phyloP scores from a whole-genome alignment of 2,888 invertebrate species.

The Archaeoteleia sp. region DNA sequence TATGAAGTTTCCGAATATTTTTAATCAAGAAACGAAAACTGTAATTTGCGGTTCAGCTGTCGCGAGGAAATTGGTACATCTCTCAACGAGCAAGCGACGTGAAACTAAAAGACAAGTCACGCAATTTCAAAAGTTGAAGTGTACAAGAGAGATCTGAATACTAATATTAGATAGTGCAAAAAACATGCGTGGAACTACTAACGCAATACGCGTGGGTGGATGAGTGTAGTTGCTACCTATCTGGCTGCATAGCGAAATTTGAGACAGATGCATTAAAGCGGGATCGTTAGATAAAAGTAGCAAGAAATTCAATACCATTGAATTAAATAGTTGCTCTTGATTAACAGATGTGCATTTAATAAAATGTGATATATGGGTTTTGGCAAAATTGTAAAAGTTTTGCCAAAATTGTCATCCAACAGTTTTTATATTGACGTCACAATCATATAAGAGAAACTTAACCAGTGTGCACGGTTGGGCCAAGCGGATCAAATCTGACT shows the following conservation, averaged over 20 bases:
- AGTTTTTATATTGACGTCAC: constrained; percentile 28
- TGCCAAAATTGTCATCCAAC: too few species aligned
- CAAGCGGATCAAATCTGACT: constrained; percentile 85
- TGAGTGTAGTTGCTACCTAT: too few species aligned
- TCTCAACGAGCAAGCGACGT: constrained; percentile 21
- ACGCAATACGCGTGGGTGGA: constrained; percentile 34
- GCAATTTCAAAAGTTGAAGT: constrained; percentile 39
- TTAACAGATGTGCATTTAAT: constrained; percentile 20
- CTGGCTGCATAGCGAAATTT: too few species aligned
- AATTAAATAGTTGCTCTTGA: too few species aligned
- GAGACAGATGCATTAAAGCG: constrained; percentile 31
- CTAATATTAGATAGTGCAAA: constrained; percentile 47
- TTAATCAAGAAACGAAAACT: too few species aligned
- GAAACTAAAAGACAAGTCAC: constrained; percentile 33
- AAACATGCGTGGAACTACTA: constrained; percentile 35
- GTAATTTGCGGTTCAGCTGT: not conserved
- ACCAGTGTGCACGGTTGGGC: constrained; percentile 81
- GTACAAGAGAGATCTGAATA: constrained; percentile 16
- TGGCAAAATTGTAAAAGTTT: constrained; percentile 8
- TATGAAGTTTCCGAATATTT: too few species aligned
- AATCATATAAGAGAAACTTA: constrained; percentile 63
- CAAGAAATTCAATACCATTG: too few species aligned
- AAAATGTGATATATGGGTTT: constrained; percentile 15
- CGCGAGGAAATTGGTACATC: not conserved
- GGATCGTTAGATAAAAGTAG: constrained; percentile 38